These are phyloP conservation scores for Paracentrotus lividus DNA, from an alignment of 53 echinoderm and acorn worm genomes.

Conservation along the genomic window DNA sequence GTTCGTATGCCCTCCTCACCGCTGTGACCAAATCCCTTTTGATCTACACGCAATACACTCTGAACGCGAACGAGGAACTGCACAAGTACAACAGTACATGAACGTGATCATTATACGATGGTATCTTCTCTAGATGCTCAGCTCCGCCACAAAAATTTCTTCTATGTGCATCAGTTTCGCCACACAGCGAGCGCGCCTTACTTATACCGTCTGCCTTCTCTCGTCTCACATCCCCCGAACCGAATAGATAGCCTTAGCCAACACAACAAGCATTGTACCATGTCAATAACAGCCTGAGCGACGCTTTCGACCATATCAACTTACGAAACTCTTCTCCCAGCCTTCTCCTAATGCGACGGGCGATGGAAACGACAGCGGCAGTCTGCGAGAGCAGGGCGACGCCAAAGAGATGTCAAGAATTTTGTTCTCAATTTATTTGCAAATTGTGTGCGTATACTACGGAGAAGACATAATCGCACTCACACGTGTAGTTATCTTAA, in stretches of 20 bases:
- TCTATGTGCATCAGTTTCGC: not conserved
- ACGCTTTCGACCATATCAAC: slow-evolving; percentile 20
- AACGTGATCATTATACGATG: not conserved
- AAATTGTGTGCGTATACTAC: not conserved
- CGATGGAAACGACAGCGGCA: slow-evolving; percentile 14
- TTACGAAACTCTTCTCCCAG: not conserved
- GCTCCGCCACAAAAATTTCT: not conserved
- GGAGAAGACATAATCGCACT: not conserved
- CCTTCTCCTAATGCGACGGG: no score
- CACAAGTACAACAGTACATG: not conserved
- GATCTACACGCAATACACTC: not conserved
- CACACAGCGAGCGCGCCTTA: not conserved
- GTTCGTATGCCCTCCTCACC: slow-evolving; percentile 20
- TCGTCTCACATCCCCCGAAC: slow-evolving; percentile 2
- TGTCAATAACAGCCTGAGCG: not conserved
- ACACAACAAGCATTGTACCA: slow-evolving; percentile 1
- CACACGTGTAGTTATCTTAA: not conserved
- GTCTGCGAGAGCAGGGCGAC: not conserved
- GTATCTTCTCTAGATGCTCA: not conserved
- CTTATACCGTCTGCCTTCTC: slow-evolving; percentile 1
- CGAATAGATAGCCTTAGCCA: slow-evolving; percentile 30
- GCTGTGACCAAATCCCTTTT: slow-evolving; percentile 4
- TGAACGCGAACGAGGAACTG: not conserved
- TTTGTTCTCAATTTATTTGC: not conserved
- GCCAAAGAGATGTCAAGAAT: not conserved